phyloP scores from a whole-genome alignment of 2,888 invertebrate genomes.

The Epiblema foenella region DNA sequence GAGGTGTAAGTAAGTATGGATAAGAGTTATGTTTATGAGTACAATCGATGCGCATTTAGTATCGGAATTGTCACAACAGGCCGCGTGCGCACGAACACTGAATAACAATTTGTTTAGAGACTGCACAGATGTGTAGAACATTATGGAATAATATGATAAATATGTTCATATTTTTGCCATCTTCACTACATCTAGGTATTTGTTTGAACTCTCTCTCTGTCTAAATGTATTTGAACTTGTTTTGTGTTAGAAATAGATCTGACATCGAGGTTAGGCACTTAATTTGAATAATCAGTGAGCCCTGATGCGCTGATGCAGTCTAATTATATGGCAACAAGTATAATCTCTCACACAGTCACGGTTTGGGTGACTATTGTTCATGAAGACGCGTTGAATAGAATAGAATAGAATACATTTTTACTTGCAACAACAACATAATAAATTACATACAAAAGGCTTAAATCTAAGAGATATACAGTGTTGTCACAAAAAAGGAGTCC shows the following conservation, averaged over 20 bases:
- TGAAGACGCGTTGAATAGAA: background rate
- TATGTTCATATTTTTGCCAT: background rate
- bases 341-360: too few relatives aligned
- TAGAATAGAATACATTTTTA: too few relatives aligned
- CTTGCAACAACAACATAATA: too few relatives aligned
- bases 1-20: background rate
- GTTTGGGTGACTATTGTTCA: too few relatives aligned
- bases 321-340: background rate
- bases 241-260: background rate
- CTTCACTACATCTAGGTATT: too few relatives aligned
- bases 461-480: too few relatives aligned
- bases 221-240: background rate
- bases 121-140: background rate
- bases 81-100: slow-evolving; percentile 56
- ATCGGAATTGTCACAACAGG: slow-evolving; percentile 62
- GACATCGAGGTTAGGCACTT: background rate
- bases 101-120: slow-evolving; percentile 56
- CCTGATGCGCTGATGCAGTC: background rate
- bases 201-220: too few relatives aligned
- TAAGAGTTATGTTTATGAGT: slow-evolving; percentile 28
- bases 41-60: slow-evolving; percentile 61
- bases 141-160: background rate
- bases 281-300: background rate
- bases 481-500: too few relatives aligned
- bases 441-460: too few relatives aligned